Evolutionary conservation across 2,113 vertebrate genomes (phyloP).

Genomic region (Brienomyrus brachyistius): DNA sequence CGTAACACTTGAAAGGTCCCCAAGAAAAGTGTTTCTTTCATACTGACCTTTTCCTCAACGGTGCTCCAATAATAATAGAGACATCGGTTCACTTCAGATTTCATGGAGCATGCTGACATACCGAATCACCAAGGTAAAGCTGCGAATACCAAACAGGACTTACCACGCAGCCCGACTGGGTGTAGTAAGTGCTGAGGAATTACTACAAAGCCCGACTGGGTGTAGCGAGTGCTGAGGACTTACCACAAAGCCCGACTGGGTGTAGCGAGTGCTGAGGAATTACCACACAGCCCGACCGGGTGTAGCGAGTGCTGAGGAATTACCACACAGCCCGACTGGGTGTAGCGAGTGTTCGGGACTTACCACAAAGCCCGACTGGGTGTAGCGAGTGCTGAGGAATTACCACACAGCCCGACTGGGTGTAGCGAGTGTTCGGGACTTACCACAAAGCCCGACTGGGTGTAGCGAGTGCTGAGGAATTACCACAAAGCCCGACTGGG

Average conservation of each 20-base stretch:
- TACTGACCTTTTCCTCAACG: not conserved
- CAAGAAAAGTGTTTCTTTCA: not conserved
- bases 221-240: slow-evolving; percentile 68
- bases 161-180: not conserved
- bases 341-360: slow-evolving; percentile 68
- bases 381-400: not conserved
- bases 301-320: slow-evolving; percentile 24
- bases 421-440: no score
- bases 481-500: not conserved
- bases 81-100: not conserved
- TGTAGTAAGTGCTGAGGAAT: slow-evolving; percentile 24
- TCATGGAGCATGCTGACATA: not conserved
- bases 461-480: no score
- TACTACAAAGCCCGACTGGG: slow-evolving; percentile 85
- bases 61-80: not conserved
- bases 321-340: slow-evolving; percentile 85
- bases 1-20: not conserved
- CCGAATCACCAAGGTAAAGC: not conserved
- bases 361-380: not conserved
- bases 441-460: no score
- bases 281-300: not conserved
- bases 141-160: not conserved
- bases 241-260: not conserved
- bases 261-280: slow-evolving; percentile 21
- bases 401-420: no score